phyloP scores from a whole-genome alignment of 2,113 vertebrate genomes.

The Fregata magnificens region DNA sequence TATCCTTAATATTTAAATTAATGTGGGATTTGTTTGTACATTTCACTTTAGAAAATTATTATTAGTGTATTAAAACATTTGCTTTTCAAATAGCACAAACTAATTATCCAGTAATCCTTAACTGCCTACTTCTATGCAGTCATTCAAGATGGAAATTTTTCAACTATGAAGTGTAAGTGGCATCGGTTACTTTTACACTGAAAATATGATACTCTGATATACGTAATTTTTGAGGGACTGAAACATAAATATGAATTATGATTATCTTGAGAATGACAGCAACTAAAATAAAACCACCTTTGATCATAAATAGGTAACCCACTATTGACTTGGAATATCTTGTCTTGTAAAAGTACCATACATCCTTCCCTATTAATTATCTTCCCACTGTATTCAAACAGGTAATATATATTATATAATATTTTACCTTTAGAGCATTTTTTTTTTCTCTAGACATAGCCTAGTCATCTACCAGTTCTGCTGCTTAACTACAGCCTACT shows the following conservation, averaged over 20 bases:
- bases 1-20: background rate
- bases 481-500: slow-evolving; percentile 68
- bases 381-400: background rate
- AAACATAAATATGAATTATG: background rate
- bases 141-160: background rate
- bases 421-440: background rate
- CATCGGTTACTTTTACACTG: background rate
- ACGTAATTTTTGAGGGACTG: background rate
- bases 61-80: background rate
- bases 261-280: background rate
- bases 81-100: background rate
- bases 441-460: background rate
- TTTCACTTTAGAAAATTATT: background rate
- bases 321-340: background rate
- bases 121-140: background rate
- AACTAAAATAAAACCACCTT: background rate
- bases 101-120: background rate
- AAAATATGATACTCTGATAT: background rate
- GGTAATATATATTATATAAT: background rate
- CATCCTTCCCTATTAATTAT: background rate
- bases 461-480: slow-evolving; percentile 14
- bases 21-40: background rate
- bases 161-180: background rate
- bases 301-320: background rate
- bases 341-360: background rate